These are phyloP conservation scores for Gracilinanus agilis DNA, from an alignment of 2,113 vertebrate genomes.

Conservation along the genomic window DNA sequence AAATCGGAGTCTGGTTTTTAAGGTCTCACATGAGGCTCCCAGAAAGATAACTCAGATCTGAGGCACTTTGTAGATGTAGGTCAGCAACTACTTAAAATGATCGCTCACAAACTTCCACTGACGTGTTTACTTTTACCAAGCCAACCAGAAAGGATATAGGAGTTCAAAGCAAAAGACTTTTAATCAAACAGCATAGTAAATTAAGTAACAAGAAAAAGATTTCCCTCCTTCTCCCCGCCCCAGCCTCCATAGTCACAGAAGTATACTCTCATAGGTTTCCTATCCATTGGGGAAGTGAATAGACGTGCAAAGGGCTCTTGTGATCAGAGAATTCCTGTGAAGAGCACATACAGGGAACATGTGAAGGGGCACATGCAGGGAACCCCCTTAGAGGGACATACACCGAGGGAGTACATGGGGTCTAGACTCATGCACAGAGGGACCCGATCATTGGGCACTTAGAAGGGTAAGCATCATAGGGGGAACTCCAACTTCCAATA, in stretches of 20 bases:
- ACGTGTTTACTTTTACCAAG: slow-evolving; percentile 2
- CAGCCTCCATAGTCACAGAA: not conserved
- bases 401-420: not conserved
- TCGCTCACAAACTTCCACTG: not conserved
- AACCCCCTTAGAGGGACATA: not conserved
- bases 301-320: not conserved
- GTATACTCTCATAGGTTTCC: not conserved
- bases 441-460: no score
- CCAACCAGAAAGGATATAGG: not conserved
- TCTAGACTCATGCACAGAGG: no score
- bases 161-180: not conserved
- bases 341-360: not conserved
- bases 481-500: not conserved
- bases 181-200: slow-evolving; percentile 4
- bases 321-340: not conserved
- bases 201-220: slow-evolving; percentile 1
- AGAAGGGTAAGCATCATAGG: not conserved
- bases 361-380: not conserved
- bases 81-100: not conserved
- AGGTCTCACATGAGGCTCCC: not conserved
- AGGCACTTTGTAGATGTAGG: slow-evolving; percentile 1
- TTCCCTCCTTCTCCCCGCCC: not conserved
- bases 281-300: not conserved
- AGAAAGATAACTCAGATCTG: not conserved
- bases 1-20: not conserved